These are phyloP conservation scores for Pelodytes ibericus DNA, from an alignment of 2,797 vertebrate species.

Conservation along the genomic window DNA sequence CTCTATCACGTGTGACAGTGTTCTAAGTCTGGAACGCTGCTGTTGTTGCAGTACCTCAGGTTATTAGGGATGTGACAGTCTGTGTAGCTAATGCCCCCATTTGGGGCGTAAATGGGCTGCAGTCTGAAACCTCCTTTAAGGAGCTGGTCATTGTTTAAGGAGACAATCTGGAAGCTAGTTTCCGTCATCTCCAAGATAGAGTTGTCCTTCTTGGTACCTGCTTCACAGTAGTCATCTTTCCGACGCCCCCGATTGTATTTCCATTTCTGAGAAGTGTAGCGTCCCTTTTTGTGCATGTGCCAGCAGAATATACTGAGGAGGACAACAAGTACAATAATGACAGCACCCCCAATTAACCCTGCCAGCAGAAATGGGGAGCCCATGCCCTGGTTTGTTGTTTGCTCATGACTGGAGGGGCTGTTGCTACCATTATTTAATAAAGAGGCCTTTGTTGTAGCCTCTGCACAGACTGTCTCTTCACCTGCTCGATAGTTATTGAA, in stretches of 20 bases:
- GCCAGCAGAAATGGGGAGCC: slow-evolving; percentile 90
- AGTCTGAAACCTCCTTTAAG: slow-evolving; percentile 95
- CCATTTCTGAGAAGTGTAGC: slow-evolving; percentile 92
- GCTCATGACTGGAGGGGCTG: slow-evolving; percentile 85
- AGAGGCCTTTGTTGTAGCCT: slow-evolving; percentile 89
- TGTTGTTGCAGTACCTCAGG: slow-evolving; percentile 94
- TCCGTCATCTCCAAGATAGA: slow-evolving; percentile 99
- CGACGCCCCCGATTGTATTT: slow-evolving; percentile 94
- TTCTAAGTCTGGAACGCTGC: slow-evolving; percentile 89
- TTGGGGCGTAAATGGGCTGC: slow-evolving; percentile 97
- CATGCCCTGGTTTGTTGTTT: slow-evolving; percentile 84
- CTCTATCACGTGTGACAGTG: slow-evolving; percentile 90
- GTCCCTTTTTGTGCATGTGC: slow-evolving; percentile 97
- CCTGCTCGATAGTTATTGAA: slow-evolving; percentile 87
- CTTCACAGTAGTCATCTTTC: slow-evolving; percentile 96
- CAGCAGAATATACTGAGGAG: slow-evolving; percentile 87
- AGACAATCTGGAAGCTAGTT: slow-evolving; percentile 99
- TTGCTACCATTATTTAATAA: slow-evolving; percentile 75
- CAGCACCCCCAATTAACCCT: slow-evolving; percentile 89
- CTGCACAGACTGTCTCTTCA: slow-evolving; percentile 92
- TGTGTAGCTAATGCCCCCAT: slow-evolving; percentile 95
- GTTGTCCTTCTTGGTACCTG: slow-evolving; percentile 96
- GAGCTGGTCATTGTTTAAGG: slow-evolving; percentile 99
- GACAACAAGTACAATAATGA: slow-evolving; percentile 89
- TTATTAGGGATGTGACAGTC: slow-evolving; percentile 98